Evolutionary conservation across 2,797 vertebrate genomes (phyloP), one percentile per base, ranked within the genome.

Genomic region (Poeciliopsis turneri): DNA sequence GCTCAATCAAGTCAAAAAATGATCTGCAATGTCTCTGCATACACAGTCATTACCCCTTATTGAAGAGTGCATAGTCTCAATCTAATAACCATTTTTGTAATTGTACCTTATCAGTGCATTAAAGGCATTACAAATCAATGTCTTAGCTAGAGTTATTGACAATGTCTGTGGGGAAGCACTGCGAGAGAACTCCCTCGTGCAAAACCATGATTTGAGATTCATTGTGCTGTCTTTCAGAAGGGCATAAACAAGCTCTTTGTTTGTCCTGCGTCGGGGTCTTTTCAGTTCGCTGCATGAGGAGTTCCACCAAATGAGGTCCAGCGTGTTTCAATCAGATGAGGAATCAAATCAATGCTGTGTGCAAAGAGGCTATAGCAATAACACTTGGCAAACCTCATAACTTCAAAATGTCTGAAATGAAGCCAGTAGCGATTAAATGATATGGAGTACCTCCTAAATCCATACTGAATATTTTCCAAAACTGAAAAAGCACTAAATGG

Each of bases 211-310:
- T 28, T 15, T 25, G 68, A 70, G 41, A 45, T n/a, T 70, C 6
- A 25, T n/a, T 45, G 12, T 70, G 68, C 16, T n/a, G 39, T 70
- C 41, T 45, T 70, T 70, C 13, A 70, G 25, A 43, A 70, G 6
- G 39, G 6, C 68, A 70, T 70, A 70, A 70, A 68, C 36, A 41
- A 68, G 25, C 25, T 70, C 39, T 43, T n/a, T 70, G 41, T 70
- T 45, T 45, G 23, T 70, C 25, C 68, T 70, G 68, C 41, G 6
- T 15, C 15, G 5, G 41, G 41, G 18, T 68, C 64, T 68, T 36
- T 68, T 68, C 64, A 68, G 64, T 68, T 45, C 41, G 5, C 68
- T 70, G 68, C 25, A 70, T 46, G 41, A 70, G 41, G 68, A 70
- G 68, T 12, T 70, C 13, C 43, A 70, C 25, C 41, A 46, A 70